Evolutionary conservation across 2,113 vertebrate genomes (phyloP).

Genomic region (Silurus asotus): DNA sequence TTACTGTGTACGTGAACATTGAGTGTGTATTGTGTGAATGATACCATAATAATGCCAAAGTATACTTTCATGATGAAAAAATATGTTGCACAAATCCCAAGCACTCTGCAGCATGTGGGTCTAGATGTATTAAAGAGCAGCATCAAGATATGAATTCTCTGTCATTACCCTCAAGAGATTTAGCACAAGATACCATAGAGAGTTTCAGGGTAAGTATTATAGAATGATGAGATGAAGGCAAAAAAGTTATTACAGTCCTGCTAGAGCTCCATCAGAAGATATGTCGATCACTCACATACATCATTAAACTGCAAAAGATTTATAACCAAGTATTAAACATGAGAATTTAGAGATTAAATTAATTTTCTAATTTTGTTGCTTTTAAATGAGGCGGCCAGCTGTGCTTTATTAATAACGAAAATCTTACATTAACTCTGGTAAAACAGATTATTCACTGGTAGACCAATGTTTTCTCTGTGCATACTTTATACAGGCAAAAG

Average conservation of each 20-base stretch:
- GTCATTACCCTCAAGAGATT: neutral
- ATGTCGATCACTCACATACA: neutral
- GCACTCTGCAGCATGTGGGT: neutral
- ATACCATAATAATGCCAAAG: neutral
- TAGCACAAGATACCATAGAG: neutral
- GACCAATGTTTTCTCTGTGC: neutral
- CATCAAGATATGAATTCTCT: slow-evolving; percentile 2
- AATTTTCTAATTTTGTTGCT: neutral
- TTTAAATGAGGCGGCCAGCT: neutral
- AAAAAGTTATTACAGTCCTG: slow-evolving; percentile 2
- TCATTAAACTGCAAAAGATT: slow-evolving; percentile 4
- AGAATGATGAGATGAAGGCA: neutral
- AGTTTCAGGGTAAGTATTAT: neutral
- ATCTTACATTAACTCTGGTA: neutral
- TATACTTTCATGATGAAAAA: neutral
- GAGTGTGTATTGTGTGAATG: neutral
- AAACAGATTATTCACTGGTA: neutral
- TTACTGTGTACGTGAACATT: neutral
- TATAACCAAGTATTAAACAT: neutral
- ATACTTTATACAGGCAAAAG: neutral
- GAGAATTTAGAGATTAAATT: neutral
- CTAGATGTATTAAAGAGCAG: neutral
- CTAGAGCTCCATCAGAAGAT: neutral
- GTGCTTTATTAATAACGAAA: neutral
- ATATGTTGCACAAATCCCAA: neutral